Conservation (phyloP, 2,113 vertebrate genomes). For the Platysteira castanea region DNA sequence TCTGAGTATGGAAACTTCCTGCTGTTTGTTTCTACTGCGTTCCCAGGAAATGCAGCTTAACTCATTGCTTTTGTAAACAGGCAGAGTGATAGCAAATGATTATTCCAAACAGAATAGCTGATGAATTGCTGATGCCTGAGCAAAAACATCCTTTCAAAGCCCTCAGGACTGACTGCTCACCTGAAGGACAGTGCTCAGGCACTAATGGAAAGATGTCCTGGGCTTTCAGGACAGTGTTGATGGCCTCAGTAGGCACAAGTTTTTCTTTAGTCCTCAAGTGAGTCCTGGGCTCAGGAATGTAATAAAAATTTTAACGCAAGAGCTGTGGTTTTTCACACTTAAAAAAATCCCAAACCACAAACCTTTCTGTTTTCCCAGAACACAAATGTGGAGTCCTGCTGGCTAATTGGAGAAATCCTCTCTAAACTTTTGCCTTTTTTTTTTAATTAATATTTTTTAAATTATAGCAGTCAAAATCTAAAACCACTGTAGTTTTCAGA, state of each 20-base stretch:
- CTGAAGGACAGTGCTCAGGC: not conserved
- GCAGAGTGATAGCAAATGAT: not conserved
- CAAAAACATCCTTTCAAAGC: not conserved
- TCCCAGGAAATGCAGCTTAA: not conserved
- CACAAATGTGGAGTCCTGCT: not conserved
- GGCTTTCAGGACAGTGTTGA: not conserved
- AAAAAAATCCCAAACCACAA: not conserved
- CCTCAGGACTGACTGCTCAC: not conserved
- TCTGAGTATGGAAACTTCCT: not conserved
- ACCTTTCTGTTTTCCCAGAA: not conserved
- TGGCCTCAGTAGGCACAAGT: not conserved
- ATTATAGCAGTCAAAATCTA: accelerated
- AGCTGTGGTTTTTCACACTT: not conserved
- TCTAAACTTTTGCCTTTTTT: not conserved
- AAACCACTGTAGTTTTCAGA: not conserved
- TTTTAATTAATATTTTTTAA: not conserved
- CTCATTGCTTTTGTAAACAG: conserved; percentile 13
- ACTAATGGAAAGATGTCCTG: not conserved
- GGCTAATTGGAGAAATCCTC: not conserved
- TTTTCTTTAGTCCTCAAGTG: not conserved
- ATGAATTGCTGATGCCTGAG: not conserved
- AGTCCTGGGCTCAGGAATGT: not conserved
- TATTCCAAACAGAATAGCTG: not conserved
- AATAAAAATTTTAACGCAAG: not conserved
- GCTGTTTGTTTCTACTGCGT: conserved; percentile 10